Base-by-base conservation (phyloP, 2,113 vertebrate genomes). In the Oncorhynchus clarkii region DNA sequence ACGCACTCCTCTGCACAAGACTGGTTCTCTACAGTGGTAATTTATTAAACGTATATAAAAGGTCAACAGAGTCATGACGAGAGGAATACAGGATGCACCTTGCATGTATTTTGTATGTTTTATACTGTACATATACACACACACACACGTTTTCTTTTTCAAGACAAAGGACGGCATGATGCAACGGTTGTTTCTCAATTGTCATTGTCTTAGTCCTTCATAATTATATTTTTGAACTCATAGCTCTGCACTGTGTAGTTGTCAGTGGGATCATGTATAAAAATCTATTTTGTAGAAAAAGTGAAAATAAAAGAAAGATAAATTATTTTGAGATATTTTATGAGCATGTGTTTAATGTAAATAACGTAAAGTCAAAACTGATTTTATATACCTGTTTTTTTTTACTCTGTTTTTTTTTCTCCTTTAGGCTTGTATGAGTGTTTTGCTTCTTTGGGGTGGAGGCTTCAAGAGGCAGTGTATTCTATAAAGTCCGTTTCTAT, bases 301-400 rank as follows among this genome's bases (percentile, higher is more conserved):
- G 26, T 54, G 64, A 75, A 85, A 87, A 72, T 72, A 82, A 91
- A 89, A 89, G 76, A 75, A 80, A 86, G 78, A 90, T 94, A 94
- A 94, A 92, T 94, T 94, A 94, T 94, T 94, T 91, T 92, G 78
- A 89, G 90, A 92, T 89, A 88, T 92, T 90, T 92, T 90, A 90
- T 90, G 80, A 91, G 90, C 90, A 91, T 92, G 86, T 93, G 87
- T 90, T 92, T 80, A 89, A 83, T 93, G 93, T 94, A 93, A 91
- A 94, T 93, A 93, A 89, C 88, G 75, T 92, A 73, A 92, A 90
- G 88, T 91, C 90, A 85, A 90, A 90, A 90, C 82, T 86, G 85
- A 92, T 91, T 92, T 92, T 92, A 85, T 92, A 90, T 90, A 54
- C 78, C 82, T 87, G 86, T 88, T 83, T 92, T 91, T 91, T 92